These are phyloP conservation scores for Acronicta psi DNA, from an alignment of 2,888 invertebrate species.

Conservation along the genomic window DNA sequence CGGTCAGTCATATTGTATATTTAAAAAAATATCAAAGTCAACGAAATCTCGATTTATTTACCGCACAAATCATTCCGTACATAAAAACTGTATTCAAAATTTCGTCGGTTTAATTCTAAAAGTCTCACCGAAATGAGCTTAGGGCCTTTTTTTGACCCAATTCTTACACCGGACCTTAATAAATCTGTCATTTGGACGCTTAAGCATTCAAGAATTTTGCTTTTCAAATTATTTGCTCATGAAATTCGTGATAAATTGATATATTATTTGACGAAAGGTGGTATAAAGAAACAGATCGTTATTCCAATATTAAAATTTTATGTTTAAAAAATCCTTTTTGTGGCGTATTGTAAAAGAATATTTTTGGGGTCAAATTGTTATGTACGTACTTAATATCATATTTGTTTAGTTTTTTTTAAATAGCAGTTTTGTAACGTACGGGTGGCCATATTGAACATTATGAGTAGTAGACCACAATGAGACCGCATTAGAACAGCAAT, in stretches of 20 bases:
- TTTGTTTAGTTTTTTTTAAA: neutral
- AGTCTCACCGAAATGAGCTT: constrained; percentile 66
- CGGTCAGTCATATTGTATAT: neutral
- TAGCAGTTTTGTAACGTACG: neutral
- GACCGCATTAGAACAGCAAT: no score
- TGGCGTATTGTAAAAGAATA: constrained; percentile 23
- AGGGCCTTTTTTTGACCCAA: constrained; percentile 63
- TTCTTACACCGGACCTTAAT: constrained; percentile 72
- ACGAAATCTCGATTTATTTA: constrained; percentile 40
- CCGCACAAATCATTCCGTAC: constrained; percentile 67
- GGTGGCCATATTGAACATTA: no score
- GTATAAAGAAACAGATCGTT: constrained; percentile 54
- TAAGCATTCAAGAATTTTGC: constrained; percentile 68
- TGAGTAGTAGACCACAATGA: no score
- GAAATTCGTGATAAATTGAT: constrained; percentile 70
- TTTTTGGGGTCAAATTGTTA: neutral
- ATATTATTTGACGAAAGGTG: constrained; percentile 58
- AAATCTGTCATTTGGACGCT: constrained; percentile 77
- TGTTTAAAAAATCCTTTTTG: constrained; percentile 31
- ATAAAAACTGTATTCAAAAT: constrained; percentile 62
- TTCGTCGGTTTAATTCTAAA: constrained; percentile 73
- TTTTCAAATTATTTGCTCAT: constrained; percentile 70
- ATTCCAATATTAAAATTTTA: constrained; percentile 38
- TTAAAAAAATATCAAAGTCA: constrained; percentile 37
- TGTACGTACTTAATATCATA: no score